Base-by-base conservation (phyloP, 1,140 invertebrate species). In the Spodoptera frugiperda region DNA sequence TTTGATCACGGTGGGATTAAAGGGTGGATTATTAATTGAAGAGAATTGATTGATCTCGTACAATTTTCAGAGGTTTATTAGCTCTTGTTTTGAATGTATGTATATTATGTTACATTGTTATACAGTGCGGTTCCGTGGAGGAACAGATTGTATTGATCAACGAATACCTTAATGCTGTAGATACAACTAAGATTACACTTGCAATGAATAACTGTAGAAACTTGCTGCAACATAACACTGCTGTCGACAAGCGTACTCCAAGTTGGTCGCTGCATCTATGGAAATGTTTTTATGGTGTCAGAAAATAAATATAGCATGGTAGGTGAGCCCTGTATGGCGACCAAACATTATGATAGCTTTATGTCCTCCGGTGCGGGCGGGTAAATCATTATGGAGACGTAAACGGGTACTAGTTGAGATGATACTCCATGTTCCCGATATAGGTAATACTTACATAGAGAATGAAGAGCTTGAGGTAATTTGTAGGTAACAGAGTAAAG, bases 191-290 rank as follows among this genome's bases (percentile, higher is more conserved):
- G 15, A n/a, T 15, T 51, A 51, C 33, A 51, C 14, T 14, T 0
- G 3, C n/a, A 51, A 51, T 14, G 3, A 51, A 51, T 39, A 39
- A 51, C 15, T 10, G n/a, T 12, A 55, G 2, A 55, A 21, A 55
- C 1, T 10, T 1, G 25, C 17, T 15, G 1, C 0, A 53, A 46
- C 9, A n/a, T n/a, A 59, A 49, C 57, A 68, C 21, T 33, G 46
- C 21, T 19, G 21, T 67, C 9, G 14, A 12, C 14, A 33, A 46
- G 25, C 46, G 17, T 76, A 65, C 73, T 15, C 33, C 51, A 17
- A 75, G 72, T 75, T 75, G 72, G 72, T 76, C 67, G 72, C 48
- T 77, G 76, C 76, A 77, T 71, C 67, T 71, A 63, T 77, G 76
- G 68, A 77, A 77, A 71, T 63, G 30, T 61, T 77, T 76, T 77